Conservation (phyloP, 2,113 vertebrate genomes). For the Scomber colias region DNA sequence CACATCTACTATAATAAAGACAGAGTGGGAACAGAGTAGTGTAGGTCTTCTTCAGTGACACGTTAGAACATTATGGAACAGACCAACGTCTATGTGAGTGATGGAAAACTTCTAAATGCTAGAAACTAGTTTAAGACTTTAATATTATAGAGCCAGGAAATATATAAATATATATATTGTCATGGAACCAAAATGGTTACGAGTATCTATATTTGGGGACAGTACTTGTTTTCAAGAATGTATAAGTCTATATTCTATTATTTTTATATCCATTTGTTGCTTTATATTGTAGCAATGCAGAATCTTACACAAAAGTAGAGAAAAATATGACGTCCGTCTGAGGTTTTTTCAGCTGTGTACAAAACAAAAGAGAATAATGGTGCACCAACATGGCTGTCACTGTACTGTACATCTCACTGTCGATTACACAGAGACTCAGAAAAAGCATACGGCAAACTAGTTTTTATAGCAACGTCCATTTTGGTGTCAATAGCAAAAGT, state of each 20-base stretch:
- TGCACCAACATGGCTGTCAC: conserved; percentile 59
- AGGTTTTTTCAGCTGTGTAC: conserved; percentile 57
- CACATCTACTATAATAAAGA: conserved; percentile 74
- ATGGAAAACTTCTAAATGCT: conserved; percentile 71
- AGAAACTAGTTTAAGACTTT: conserved; percentile 72
- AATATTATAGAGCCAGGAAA: conserved; percentile 64
- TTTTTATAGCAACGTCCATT: conserved; percentile 56
- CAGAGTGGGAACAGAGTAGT: conserved; percentile 67
- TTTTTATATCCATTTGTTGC: conserved; percentile 82
- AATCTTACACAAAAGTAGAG: conserved; percentile 66
- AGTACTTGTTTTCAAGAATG: conserved; percentile 76
- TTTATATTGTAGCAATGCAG: conserved; percentile 78
- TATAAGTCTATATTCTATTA: conserved; percentile 77
- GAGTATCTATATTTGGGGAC: conserved; percentile 69
- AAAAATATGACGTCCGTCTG: conserved; percentile 50
- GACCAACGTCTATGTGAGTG: conserved; percentile 76
- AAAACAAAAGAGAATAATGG: conserved; percentile 68
- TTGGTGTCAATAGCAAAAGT: conserved; percentile 62
- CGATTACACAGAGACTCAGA: conserved; percentile 54
- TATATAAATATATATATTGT: conserved; percentile 56
- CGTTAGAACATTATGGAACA: conserved; percentile 69
- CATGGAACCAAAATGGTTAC: conserved; percentile 70
- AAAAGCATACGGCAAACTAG: conserved; percentile 51
- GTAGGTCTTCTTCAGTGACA: conserved; percentile 71
- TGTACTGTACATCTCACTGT: conserved; percentile 70